Conservation (phyloP, 2,113 vertebrate genomes). For the Helogale parvula region DNA sequence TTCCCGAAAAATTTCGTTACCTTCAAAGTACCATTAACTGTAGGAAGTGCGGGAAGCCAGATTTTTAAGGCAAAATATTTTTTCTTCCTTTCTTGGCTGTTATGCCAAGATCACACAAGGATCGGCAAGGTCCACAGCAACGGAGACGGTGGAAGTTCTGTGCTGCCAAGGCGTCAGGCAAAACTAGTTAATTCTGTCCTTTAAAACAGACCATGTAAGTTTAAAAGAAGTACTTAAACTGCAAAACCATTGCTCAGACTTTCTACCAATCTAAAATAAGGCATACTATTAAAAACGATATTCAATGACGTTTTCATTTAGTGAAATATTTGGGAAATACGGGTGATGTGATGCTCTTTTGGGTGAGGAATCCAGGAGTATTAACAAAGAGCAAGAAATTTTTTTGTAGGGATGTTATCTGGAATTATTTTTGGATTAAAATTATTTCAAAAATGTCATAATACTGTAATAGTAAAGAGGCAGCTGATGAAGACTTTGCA, state of each 20-base stretch:
- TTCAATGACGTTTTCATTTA: neutral
- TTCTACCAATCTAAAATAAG: constrained; percentile 43
- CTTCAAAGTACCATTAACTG: constrained; percentile 41
- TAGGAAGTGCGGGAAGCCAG: constrained; percentile 45
- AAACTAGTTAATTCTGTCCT: constrained; percentile 63
- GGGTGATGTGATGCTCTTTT: neutral
- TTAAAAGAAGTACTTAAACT: constrained; percentile 14
- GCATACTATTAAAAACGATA: neutral
- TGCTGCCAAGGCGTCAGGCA: neutral
- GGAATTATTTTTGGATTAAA: constrained; percentile 47
- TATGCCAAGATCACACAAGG: constrained; percentile 13
- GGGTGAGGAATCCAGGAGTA: neutral
- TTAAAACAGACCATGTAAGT: constrained; percentile 33
- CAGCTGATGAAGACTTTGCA: neutral
- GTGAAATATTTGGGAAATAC: neutral
- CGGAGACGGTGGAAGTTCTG: constrained; percentile 56
- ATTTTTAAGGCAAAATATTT: constrained; percentile 62
- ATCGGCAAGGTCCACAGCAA: constrained; percentile 42
- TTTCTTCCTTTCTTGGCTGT: constrained; percentile 22
- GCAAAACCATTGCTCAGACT: neutral
- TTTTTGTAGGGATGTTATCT: neutral
- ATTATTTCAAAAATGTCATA: constrained; percentile 5
- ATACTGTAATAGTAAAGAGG: neutral
- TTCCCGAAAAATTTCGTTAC: neutral
- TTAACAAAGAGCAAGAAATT: neutral